phyloP scores from a whole-genome alignment of 1,140 invertebrate genomes.

The Vanessa tameamea region DNA sequence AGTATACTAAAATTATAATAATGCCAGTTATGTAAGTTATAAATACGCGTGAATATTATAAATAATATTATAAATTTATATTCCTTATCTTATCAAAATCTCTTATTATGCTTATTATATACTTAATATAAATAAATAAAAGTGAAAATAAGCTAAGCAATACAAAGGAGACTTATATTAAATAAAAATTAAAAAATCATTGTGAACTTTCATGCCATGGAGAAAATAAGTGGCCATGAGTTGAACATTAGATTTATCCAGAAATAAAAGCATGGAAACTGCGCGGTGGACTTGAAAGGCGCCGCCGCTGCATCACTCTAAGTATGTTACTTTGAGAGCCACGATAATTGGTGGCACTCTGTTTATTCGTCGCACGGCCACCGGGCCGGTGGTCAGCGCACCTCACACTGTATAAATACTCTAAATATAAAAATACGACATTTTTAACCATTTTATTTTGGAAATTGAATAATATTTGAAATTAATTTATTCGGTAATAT shows the following conservation, averaged over 20 bases:
- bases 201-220: not conserved
- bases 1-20: too few species aligned
- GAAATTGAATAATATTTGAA: not conserved
- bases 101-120: too few species aligned
- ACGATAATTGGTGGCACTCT: constrained; percentile 71
- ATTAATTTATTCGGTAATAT: not conserved
- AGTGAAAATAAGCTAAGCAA: not conserved
- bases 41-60: too few species aligned
- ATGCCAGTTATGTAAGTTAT: too few species aligned
- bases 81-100: too few species aligned
- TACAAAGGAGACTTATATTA: not conserved
- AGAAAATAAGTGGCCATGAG: constrained; percentile 18
- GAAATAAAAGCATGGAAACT: constrained; percentile 58
- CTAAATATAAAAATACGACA: not conserved
- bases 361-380: constrained; percentile 43
- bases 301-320: constrained; percentile 58
- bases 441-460: not conserved
- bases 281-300: constrained; percentile 55
- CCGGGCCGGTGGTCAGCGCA: constrained; percentile 7
- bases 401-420: constrained; percentile 17
- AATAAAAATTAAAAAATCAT: not conserved
- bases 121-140: too few species aligned
- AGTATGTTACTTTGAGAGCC: constrained; percentile 60
- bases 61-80: too few species aligned
- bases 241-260: constrained; percentile 58